A percentile compares a stretch with the other conserved stretches of the same genome.
Evolutionary conservation across 30 jellyfish, hydroid and myxozoan genomes (phyloP).

Genomic region (Nemopilema nomurai): DNA sequence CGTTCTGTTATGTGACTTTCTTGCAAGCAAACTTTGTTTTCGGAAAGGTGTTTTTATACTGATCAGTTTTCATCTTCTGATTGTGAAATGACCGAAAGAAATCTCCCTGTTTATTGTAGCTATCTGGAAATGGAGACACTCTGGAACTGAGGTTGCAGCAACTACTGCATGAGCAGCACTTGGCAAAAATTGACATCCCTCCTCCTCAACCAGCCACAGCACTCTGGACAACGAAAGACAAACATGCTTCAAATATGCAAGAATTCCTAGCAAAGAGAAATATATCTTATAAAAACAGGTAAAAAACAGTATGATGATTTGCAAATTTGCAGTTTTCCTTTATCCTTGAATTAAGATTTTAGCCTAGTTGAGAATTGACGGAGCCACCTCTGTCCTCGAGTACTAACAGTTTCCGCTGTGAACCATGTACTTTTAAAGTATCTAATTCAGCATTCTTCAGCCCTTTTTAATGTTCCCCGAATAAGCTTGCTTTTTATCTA

Average conservation of each 20-base stretch:
- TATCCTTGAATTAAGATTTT: too few relatives aligned
- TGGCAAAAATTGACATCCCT: conserved; percentile 31
- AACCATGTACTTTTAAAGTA: too few relatives aligned
- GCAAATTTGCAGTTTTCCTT: not conserved
- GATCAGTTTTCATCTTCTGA: not conserved
- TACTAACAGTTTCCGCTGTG: too few relatives aligned
- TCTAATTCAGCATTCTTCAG: too few relatives aligned
- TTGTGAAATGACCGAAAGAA: not conserved
- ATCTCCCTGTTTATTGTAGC: not conserved
- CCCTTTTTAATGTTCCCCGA: too few relatives aligned
- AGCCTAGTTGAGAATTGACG: too few relatives aligned
- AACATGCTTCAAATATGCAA: conserved; percentile 20
- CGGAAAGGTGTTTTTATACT: too few relatives aligned
- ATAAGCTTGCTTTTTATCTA: too few relatives aligned
- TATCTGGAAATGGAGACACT: conserved; percentile 50
- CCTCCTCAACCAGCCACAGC: conserved; percentile 71
- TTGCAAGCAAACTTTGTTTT: too few relatives aligned
- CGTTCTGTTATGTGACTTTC: too few relatives aligned
- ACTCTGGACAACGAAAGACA: conserved; percentile 60
- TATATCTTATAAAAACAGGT: conserved; percentile 22
- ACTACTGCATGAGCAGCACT: conserved; percentile 64
- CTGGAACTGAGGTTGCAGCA: conserved; percentile 67
- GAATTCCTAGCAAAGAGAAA: conserved; percentile 41
- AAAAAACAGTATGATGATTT: not conserved
- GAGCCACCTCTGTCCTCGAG: too few relatives aligned